Evolutionary conservation across 2,113 vertebrate genomes (phyloP).

Genomic region (Plecturocebus donacophilus): DNA sequence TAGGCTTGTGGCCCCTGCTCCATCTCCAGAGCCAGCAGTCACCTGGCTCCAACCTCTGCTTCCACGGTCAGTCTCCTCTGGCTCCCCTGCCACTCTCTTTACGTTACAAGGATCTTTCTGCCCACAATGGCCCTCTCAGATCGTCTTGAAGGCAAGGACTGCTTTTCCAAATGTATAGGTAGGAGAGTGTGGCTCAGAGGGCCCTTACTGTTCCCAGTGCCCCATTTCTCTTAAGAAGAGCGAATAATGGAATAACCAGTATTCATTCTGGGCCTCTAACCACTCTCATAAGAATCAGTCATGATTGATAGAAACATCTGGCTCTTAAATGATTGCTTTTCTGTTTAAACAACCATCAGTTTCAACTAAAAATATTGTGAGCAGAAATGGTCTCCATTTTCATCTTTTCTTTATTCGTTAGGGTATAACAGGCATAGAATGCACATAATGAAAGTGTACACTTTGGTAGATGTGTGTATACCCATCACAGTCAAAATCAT

Average conservation of each 20-base stretch:
- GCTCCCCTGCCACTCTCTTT: not conserved
- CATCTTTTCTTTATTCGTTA: not conserved
- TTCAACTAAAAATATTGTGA: not conserved
- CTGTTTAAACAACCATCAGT: not conserved
- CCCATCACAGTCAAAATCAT: not conserved
- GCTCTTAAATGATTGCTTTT: not conserved
- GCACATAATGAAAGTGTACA: not conserved
- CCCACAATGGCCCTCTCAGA: not conserved
- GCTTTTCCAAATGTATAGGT: not conserved
- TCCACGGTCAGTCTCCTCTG: too few species aligned
- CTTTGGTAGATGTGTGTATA: not conserved
- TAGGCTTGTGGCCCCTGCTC: not conserved
- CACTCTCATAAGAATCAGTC: not conserved
- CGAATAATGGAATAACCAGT: not conserved
- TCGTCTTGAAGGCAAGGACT: not conserved
- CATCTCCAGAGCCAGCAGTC: not conserved
- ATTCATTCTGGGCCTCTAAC: not conserved
- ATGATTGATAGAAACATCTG: not conserved
- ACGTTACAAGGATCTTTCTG: not conserved
- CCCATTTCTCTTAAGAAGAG: not conserved
- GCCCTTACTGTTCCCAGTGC: not conserved
- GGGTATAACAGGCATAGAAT: not conserved
- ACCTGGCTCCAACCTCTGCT: not conserved
- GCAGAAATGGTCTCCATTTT: not conserved
- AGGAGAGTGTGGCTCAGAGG: not conserved